Percentiles rank a stretch among this genome's conserved stretches.
phyloP scores from a whole-genome alignment of 1,140 invertebrate species.

The Agrypnia vestita region DNA sequence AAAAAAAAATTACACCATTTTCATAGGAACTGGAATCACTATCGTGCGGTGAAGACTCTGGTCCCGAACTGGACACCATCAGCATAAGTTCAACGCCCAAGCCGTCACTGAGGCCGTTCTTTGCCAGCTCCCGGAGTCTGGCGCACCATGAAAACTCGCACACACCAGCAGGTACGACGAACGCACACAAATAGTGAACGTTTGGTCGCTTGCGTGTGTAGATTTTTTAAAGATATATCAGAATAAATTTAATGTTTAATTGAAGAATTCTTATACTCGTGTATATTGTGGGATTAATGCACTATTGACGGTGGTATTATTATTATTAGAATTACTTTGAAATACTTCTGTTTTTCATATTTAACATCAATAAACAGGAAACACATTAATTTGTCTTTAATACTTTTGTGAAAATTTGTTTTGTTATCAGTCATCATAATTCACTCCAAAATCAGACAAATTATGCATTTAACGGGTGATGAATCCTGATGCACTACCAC shows the following conservation, averaged over 20 bases:
- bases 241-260: neutral
- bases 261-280: no score
- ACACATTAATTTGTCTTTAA: no score
- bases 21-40: conserved; percentile 93
- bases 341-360: no score
- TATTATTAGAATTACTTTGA: no score
- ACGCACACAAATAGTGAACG: conserved; percentile 64
- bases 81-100: conserved; percentile 97
- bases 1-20: neutral
- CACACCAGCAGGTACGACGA: conserved; percentile 27
- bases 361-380: no score
- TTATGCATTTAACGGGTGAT: no score
- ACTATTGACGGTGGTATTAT: no score
- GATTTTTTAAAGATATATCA: neutral
- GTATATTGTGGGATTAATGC: no score
- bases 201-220: conserved; percentile 69
- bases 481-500: no score
- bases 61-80: conserved; percentile 95
- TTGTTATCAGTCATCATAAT: no score
- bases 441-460: no score
- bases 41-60: conserved; percentile 90
- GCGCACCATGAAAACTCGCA: conserved; percentile 65
- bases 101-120: conserved; percentile 94
- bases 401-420: no score
- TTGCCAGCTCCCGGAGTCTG: conserved; percentile 90